A percentile compares a stretch with the other conserved stretches of the same genome.
phyloP scores from a whole-genome alignment of 2,113 vertebrate species.

The Tragulus kanchil region DNA sequence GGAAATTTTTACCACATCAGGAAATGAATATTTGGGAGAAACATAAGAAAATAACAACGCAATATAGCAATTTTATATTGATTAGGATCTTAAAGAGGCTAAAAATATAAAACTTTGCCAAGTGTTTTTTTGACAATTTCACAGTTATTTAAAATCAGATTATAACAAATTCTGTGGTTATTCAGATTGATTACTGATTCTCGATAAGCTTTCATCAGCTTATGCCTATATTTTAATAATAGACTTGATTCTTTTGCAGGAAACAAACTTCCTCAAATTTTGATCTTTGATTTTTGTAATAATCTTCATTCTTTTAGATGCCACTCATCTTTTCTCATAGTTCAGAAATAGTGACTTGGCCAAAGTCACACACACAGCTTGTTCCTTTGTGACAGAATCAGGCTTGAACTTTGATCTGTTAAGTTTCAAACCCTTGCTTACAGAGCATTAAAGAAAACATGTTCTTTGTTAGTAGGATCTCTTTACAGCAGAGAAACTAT shows the following conservation, averaged over 20 bases:
- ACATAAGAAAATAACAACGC: neutral
- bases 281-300: neutral
- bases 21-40: conserved; percentile 45
- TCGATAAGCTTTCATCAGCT: neutral
- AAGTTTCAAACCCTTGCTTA: neutral
- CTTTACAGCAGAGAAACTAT: neutral
- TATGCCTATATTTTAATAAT: neutral
- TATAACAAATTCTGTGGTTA: conserved; percentile 4
- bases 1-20: neutral
- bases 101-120: conserved; percentile 35
- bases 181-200: neutral
- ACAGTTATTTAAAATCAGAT: neutral
- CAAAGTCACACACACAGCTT: neutral
- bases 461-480: neutral
- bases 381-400: neutral
- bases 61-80: conserved; percentile 23
- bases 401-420: neutral
- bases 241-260: neutral
- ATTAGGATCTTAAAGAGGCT: neutral
- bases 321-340: neutral
- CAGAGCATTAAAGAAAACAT: neutral
- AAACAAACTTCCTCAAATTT: neutral
- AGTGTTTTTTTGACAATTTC: neutral
- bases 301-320: neutral
- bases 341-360: neutral